Percentiles rank a stretch among this genome's conserved stretches.
phyloP scores from a whole-genome alignment of 2,797 vertebrate species.

The Eospalax fontanierii region DNA sequence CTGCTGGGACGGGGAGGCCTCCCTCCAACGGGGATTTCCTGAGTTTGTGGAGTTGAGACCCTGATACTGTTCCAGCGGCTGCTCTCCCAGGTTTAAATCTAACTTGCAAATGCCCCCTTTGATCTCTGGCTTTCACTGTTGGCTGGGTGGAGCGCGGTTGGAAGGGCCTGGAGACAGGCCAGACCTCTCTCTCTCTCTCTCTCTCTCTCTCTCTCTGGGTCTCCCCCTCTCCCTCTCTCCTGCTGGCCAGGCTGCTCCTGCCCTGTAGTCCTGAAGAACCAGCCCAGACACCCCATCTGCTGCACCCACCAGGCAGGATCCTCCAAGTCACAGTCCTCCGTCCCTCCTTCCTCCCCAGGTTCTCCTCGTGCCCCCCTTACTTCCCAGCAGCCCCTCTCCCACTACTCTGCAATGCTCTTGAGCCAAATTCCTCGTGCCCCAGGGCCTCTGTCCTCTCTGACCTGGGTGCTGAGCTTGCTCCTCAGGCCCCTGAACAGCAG shows the following conservation, averaged over 20 bases:
- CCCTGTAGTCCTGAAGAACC: too few relatives aligned
- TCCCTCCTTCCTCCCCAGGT: too few relatives aligned
- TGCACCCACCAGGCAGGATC: neutral
- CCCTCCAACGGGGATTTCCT: accelerated
- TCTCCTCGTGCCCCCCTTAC: too few relatives aligned
- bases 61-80: conserved; percentile 13
- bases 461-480: neutral
- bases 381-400: neutral
- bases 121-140: neutral
- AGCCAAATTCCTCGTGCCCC: neutral
- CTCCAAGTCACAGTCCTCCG: neutral
- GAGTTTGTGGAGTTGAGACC: neutral
- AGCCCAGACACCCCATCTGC: too few relatives aligned
- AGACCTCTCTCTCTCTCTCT: too few relatives aligned
- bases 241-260: too few relatives aligned
- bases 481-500: neutral
- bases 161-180: neutral
- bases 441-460: conserved; percentile 15
- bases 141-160: conserved; percentile 23
- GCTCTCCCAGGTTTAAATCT: conserved; percentile 17
- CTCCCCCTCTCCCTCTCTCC: too few relatives aligned
- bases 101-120: conserved; percentile 61
- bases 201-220: too few relatives aligned
- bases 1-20: too few relatives aligned
- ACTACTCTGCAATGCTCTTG: neutral